Evolutionary conservation across 2,113 vertebrate species (phyloP).

Genomic region (Nothocercus nigrocapillus): DNA sequence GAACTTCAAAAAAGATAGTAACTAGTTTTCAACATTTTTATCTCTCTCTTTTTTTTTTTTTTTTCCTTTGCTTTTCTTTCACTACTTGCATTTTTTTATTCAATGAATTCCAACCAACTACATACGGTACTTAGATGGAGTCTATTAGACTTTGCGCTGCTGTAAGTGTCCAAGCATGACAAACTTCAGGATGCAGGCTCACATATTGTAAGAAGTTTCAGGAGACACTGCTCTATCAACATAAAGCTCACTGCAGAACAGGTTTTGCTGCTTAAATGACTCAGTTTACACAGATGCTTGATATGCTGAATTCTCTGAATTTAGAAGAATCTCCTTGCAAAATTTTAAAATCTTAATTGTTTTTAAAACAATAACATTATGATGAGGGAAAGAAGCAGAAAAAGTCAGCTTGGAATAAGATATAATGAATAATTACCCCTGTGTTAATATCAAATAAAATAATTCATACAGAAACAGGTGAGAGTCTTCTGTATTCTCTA

Average conservation of each 20-base stretch:
- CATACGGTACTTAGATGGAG: background rate
- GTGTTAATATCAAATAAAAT: background rate
- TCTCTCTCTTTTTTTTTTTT: background rate
- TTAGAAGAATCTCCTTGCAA: background rate
- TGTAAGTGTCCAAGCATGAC: background rate
- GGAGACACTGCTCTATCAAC: background rate
- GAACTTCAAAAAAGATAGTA: background rate
- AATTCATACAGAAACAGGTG: background rate
- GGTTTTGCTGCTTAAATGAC: background rate
- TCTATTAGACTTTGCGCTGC: background rate
- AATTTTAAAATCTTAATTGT: background rate
- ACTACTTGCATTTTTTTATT: background rate
- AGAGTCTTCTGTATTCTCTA: background rate
- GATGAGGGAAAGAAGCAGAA: background rate
- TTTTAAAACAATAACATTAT: background rate
- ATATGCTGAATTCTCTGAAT: background rate
- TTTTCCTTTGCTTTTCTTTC: background rate
- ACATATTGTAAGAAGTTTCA: background rate
- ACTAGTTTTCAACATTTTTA: background rate
- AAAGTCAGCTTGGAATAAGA: background rate
- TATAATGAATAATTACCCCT: background rate
- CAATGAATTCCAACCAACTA: background rate
- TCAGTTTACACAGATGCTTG: background rate
- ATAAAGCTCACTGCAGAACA: fast-evolving
- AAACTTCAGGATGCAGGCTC: background rate